These are phyloP conservation scores for Trichonephila inaurata DNA, from an alignment of 1,140 invertebrate genomes.

Conservation along the genomic window DNA sequence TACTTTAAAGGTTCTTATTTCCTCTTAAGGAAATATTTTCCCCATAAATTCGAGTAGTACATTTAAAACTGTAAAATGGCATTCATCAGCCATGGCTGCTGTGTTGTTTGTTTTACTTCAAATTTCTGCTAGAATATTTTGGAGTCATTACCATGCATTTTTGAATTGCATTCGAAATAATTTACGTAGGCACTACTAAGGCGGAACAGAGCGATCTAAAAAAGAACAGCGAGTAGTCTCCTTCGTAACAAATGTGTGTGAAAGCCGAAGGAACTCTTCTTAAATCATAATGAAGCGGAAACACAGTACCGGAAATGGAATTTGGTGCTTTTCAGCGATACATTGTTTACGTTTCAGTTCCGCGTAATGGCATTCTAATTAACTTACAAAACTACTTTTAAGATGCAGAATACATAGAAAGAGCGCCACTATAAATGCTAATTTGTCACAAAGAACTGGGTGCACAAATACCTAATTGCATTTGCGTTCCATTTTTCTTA, in stretches of 20 bases:
- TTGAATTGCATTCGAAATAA: neutral
- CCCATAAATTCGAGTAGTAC: too few relatives aligned
- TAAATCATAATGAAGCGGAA: neutral
- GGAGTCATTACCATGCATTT: too few relatives aligned
- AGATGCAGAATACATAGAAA: neutral
- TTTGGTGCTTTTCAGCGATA: neutral
- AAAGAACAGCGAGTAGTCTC: neutral
- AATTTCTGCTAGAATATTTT: too few relatives aligned
- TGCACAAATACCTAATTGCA: neutral
- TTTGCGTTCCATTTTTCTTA: neutral
- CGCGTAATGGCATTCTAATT: neutral
- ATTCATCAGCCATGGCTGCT: too few relatives aligned
- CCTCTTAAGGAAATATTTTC: too few relatives aligned
- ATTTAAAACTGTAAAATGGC: too few relatives aligned
- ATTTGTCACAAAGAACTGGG: slow-evolving; percentile 1
- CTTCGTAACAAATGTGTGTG: neutral
- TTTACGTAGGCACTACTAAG: neutral
- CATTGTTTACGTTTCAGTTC: neutral
- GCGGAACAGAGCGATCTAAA: neutral
- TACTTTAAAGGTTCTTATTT: too few relatives aligned
- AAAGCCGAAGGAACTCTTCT: neutral
- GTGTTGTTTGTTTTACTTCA: too few relatives aligned
- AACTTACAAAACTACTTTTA: neutral
- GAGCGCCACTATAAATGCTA: neutral
- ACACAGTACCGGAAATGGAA: neutral